Base-by-base conservation (phyloP, 1,140 invertebrate species). In the Asobara japonica region DNA sequence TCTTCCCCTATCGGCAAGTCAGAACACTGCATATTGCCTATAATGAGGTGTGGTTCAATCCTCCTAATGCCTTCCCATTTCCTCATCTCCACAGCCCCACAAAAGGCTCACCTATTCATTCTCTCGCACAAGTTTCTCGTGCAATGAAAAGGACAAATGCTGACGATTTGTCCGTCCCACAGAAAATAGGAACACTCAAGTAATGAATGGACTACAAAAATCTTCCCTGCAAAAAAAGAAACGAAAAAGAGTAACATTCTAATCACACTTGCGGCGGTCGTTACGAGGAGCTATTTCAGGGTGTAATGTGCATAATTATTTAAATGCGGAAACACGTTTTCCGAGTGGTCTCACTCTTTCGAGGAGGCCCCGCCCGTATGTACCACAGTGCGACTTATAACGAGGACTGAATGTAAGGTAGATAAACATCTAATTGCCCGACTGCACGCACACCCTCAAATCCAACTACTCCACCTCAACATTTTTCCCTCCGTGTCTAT, bases 231-330 rank as follows among this genome's bases (percentile, higher is more conserved):
- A 11, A 67, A 51, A 38, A 18, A 68, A 69, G 27, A 65, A 68
- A 60, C 3, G 61, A 51, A 38, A 18, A 68, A 69, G 27, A 65
- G 62, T 45, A 69, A 69, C 31, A 65, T 56, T 65, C 60, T 65
- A 65, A 69, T 71, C 38, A 41, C 56, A 13, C 30, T 68, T 36
- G 71, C 30, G 36, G 69, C 67, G 48, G 61, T 65, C 30, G 64
- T 68, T 71, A 75, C 65, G 69, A 60, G 60, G 48, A 65, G 65
- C 67, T 41, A 67, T 67, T 18, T 48, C 51, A 22, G 33, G 36
- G 70, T 62, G 69, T 75, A 75, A 75, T 75, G 67, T 75, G 74
- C 74, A 75, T 75, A 75, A 75, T 75, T 75, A 75, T 75, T 74
- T 65, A 74, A 71, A 74, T 71, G 69, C 69, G 73, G 73, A 74